These are phyloP conservation scores for Vanacampus margaritifer DNA, from an alignment of 2,113 vertebrate genomes.

Conservation along the genomic window DNA sequence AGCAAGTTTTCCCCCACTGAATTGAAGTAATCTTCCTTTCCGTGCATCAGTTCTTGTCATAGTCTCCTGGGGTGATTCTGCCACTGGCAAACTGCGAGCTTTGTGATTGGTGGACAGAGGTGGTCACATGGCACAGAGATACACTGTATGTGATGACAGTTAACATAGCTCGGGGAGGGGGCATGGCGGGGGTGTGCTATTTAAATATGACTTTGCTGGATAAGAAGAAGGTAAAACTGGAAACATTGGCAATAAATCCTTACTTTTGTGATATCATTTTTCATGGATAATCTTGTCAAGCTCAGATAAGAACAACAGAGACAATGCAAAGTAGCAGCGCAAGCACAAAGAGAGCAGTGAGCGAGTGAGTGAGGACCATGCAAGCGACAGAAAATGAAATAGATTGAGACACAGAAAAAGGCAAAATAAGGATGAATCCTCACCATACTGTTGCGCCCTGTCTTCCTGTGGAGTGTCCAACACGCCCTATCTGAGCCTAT, in stretches of 20 bases:
- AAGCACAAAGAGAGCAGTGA: slow-evolving; percentile 14
- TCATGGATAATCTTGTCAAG: slow-evolving; percentile 18
- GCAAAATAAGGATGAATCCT: slow-evolving; percentile 40
- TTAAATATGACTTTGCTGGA: slow-evolving; percentile 24
- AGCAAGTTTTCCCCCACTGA: slow-evolving; percentile 11
- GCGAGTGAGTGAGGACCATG: slow-evolving; percentile 13
- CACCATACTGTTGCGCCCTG: slow-evolving; percentile 56
- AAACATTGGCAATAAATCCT: slow-evolving; percentile 28
- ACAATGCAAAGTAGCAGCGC: slow-evolving; percentile 21
- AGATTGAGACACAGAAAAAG: slow-evolving; percentile 9
- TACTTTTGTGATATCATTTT: slow-evolving; percentile 24
- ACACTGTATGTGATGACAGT: slow-evolving; percentile 36
- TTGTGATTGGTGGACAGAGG: slow-evolving; percentile 52
- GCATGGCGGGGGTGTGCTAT: slow-evolving; percentile 20
- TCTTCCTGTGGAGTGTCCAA: slow-evolving; percentile 72
- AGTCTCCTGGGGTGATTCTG: slow-evolving; percentile 30
- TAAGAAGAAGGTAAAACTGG: slow-evolving; percentile 16
- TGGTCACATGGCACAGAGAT: slow-evolving; percentile 70
- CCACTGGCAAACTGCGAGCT: slow-evolving; percentile 34
- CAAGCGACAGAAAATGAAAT: slow-evolving; percentile 32
- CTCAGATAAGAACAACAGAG: slow-evolving; percentile 18
- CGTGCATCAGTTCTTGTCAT: slow-evolving; percentile 34
- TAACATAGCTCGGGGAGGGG: slow-evolving; percentile 23
- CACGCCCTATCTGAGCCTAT: slow-evolving; percentile 61
- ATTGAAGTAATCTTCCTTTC: slow-evolving; percentile 16